Conservation (phyloP, 2,113 vertebrate species). For the Callocephalon fimbriatum region DNA sequence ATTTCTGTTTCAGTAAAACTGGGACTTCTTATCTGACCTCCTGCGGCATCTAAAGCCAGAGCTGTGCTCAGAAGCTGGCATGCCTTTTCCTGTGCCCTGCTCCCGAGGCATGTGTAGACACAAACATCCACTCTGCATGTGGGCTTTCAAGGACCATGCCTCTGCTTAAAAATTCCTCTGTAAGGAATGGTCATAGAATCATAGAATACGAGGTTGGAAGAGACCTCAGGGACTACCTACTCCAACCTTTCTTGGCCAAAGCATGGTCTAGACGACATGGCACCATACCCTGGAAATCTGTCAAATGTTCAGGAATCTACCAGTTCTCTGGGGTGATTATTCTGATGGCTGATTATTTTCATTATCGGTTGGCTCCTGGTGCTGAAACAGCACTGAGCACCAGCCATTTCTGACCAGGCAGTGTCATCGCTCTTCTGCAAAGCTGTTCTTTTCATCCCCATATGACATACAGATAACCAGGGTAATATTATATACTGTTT, state of each 20-base stretch:
- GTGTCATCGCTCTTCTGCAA: not conserved
- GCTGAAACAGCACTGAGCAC: not conserved
- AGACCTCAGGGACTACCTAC: not conserved
- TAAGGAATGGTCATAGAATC: not conserved
- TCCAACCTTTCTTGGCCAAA: not conserved
- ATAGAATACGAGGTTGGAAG: not conserved
- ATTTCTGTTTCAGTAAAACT: not conserved
- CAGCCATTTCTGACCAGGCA: not conserved
- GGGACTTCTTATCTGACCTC: not conserved
- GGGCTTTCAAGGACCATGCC: not conserved
- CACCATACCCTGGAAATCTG: not conserved
- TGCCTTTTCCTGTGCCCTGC: not conserved
- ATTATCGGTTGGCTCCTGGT: not conserved
- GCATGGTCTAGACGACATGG: not conserved
- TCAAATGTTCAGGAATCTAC: not conserved
- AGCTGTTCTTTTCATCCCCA: not conserved
- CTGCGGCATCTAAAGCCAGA: not conserved
- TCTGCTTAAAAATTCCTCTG: not conserved
- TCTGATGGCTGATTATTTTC: not conserved
- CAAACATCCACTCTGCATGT: accelerated
- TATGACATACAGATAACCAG: not conserved
- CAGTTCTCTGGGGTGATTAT: not conserved
- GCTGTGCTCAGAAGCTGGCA: not conserved
- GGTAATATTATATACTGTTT: not conserved
- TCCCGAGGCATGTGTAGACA: accelerated